Evolutionary conservation across 2,113 vertebrate genomes (phyloP), one percentile per base, ranked within the genome.

Genomic region (Carettochelys insculpta): DNA sequence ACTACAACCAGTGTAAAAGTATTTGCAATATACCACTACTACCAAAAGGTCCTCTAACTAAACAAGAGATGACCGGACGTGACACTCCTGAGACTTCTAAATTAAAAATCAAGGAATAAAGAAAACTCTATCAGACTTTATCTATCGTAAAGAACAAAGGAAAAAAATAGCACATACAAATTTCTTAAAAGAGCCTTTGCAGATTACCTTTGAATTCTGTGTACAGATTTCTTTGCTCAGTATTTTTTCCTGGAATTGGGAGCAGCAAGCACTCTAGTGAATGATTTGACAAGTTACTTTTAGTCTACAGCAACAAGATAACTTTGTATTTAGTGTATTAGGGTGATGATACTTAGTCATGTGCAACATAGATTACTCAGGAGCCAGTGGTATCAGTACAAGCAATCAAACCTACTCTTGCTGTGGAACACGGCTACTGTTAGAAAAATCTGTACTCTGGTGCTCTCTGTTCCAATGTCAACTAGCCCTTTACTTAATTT

Each of bases 361-460:
- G 27, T 1, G 2, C 52, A 22, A 17, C 0, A 0, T 24, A 43
- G 29, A 34, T 47, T 0, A 16, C 11, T 25, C 8, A 31, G 19
- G 54, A 12, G 6, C 16, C 19, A 1, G 0, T 2, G 20, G 34
- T 0, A n/a, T 56, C 80, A 17, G 65, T 20, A 0, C 3, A 2
- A 7, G 51, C 43, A 27, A 1, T 7, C 9, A 27, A 13, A 16
- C 3, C 5, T 27, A 2, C 3, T 82, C 54, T 11, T 78, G 34
- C 20, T 3, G 0, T 7, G 1, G 73, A 73, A 31, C 31, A 38
- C 56, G 51, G 51, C 71, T 79, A 85, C 88, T 43, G 48, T 14
- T 45, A 4, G 68, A 11, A 20, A 38, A 45, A 3, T 34, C 79
- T 17, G 31, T 5, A 1, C 1, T 0, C 61, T 0, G 0, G 14